Evolutionary conservation across 2,888 invertebrate genomes (phyloP).

Genomic region (Dastarcus helophoroides): DNA sequence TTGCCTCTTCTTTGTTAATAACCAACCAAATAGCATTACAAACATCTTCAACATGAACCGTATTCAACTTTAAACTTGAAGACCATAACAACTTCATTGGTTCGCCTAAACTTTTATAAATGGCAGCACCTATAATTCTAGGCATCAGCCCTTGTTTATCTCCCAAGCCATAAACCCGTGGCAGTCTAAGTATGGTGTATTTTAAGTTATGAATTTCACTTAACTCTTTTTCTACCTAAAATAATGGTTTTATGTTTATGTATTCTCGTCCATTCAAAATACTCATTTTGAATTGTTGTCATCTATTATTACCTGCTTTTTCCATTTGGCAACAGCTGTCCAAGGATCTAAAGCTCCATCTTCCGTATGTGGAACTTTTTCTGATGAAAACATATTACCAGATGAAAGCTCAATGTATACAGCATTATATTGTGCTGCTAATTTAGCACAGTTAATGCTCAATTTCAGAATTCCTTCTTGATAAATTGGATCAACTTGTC

Average conservation of each 20-base stretch:
- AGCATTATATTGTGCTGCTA: constrained; percentile 57
- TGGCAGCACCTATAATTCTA: constrained; percentile 72
- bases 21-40: constrained; percentile 72
- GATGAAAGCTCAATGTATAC: constrained; percentile 76
- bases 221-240: constrained; percentile 62
- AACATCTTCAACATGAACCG: constrained; percentile 78
- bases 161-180: constrained; percentile 76
- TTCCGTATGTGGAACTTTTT: constrained; percentile 71
- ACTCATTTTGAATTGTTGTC: background rate
- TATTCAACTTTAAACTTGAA: constrained; percentile 71
- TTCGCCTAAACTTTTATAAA: constrained; percentile 79
- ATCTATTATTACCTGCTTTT: constrained; percentile 52
- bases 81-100: constrained; percentile 90
- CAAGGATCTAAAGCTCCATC: constrained; percentile 68
- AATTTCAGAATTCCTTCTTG: constrained; percentile 78
- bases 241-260: constrained; percentile 2
- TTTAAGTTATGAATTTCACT: constrained; percentile 54
- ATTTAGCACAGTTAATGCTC: constrained; percentile 70
- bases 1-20: constrained; percentile 27
- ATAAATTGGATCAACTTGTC: constrained; percentile 83
- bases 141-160: constrained; percentile 76
- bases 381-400: constrained; percentile 67
- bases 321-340: constrained; percentile 75
- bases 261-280: constrained; percentile 5
- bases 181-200: constrained; percentile 71